Conservation (phyloP, 2,888 invertebrate species). For the Ypsolopha scabrella region DNA sequence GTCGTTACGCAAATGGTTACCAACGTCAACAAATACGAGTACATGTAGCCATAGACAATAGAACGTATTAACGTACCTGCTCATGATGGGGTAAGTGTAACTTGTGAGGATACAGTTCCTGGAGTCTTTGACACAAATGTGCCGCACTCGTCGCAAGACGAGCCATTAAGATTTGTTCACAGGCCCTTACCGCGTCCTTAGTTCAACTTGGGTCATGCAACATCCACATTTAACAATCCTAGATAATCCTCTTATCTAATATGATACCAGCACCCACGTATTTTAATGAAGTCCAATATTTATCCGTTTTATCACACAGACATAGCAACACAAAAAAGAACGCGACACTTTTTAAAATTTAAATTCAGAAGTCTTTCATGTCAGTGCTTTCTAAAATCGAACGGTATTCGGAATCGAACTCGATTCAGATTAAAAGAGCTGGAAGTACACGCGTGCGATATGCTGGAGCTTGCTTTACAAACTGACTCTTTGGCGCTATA, state of each 20-base stretch:
- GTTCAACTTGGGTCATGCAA: background rate
- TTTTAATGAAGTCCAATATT: background rate
- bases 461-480: background rate
- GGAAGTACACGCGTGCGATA: background rate
- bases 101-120: conserved; percentile 54
- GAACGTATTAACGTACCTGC: conserved; percentile 20
- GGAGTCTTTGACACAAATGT: conserved; percentile 52
- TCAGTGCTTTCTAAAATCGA: background rate
- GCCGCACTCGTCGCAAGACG: conserved; percentile 48
- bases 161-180: conserved; percentile 30
- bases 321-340: background rate
- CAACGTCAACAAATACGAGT: no score
- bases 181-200: background rate
- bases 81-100: conserved; percentile 23
- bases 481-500: background rate
- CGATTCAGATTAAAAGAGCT: background rate
- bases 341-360: background rate
- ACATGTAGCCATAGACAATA: no score
- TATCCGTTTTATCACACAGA: background rate
- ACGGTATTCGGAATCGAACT: background rate
- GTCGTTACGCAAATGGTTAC: no score
- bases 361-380: background rate
- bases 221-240: background rate
- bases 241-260: background rate
- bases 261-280: background rate